phyloP scores from a whole-genome alignment of 2,797 vertebrate species.

The Myiothlypis chrysogaster region DNA sequence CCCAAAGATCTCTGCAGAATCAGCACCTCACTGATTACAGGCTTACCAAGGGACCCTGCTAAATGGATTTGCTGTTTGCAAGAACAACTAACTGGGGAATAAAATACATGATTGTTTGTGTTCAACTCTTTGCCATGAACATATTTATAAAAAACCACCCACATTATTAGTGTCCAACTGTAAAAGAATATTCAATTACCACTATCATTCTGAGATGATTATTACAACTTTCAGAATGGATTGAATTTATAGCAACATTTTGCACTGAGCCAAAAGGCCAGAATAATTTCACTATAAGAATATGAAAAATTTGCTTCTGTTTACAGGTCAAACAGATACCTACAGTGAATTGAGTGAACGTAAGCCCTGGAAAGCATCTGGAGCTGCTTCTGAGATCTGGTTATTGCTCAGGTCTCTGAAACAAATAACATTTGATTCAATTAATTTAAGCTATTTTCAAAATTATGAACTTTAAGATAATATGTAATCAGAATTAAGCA shows the following conservation, averaged over 20 bases:
- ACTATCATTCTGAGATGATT: background rate
- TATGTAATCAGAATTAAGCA: background rate
- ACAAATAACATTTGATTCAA: constrained; percentile 34
- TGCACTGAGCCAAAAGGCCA: background rate
- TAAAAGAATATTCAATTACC: background rate
- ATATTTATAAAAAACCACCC: background rate
- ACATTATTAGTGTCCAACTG: background rate
- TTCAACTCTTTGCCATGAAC: background rate
- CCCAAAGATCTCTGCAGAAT: background rate
- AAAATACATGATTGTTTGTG: background rate
- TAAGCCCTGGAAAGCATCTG: constrained; percentile 94
- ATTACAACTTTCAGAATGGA: background rate
- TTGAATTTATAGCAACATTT: background rate
- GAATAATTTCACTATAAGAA: background rate
- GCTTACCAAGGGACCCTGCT: background rate
- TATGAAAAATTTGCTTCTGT: background rate
- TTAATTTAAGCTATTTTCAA: background rate
- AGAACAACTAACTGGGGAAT: background rate
- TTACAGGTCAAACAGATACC: constrained; percentile 56
- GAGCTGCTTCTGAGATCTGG: constrained; percentile 94
- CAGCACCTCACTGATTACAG: background rate
- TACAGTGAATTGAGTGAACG: constrained; percentile 96
- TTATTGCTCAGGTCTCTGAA: constrained; percentile 95
- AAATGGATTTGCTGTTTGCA: background rate
- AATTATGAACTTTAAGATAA: background rate